Percentiles rank a stretch among this genome's conserved stretches.
These are phyloP conservation scores for Gnatocerus cornutus DNA, from an alignment of 2,888 invertebrate genomes.

Conservation along the genomic window DNA sequence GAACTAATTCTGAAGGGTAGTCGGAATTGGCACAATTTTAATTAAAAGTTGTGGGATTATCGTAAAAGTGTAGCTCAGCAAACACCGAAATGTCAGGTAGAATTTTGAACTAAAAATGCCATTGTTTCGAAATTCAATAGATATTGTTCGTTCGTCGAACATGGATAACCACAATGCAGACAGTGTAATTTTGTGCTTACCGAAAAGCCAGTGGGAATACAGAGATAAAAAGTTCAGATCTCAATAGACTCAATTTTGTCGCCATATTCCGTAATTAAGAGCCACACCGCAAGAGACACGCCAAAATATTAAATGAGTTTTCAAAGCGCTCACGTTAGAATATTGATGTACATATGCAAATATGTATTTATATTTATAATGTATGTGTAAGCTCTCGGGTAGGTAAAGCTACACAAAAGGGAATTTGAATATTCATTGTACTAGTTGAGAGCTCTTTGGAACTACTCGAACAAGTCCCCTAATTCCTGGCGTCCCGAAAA, in stretches of 20 bases:
- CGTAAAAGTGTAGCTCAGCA: slow-evolving; percentile 3
- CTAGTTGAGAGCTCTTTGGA: slow-evolving; percentile 32
- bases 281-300: slow-evolving; percentile 15
- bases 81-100: slow-evolving; percentile 4
- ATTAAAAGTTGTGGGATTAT: slow-evolving; percentile 24
- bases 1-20: background rate
- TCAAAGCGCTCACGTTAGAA: slow-evolving; percentile 21
- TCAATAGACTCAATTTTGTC: background rate
- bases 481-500: slow-evolving; percentile 28
- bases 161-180: slow-evolving; percentile 17
- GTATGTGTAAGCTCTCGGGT: slow-evolving; percentile 32
- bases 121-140: slow-evolving; percentile 31
- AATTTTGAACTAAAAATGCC: slow-evolving; percentile 11
- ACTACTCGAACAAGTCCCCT: slow-evolving; percentile 35
- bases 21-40: background rate
- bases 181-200: slow-evolving; percentile 22
- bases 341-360: slow-evolving; percentile 45
- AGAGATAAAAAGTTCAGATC: background rate
- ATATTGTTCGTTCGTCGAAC: slow-evolving; percentile 19
- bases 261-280: slow-evolving; percentile 16
- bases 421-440: slow-evolving; percentile 44
- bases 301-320: slow-evolving; percentile 26
- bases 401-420: slow-evolving; percentile 35
- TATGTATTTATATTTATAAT: slow-evolving; percentile 47
- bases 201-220: slow-evolving; percentile 9